phyloP scores from a whole-genome alignment of 2,888 invertebrate species.

The Acronicta psi region DNA sequence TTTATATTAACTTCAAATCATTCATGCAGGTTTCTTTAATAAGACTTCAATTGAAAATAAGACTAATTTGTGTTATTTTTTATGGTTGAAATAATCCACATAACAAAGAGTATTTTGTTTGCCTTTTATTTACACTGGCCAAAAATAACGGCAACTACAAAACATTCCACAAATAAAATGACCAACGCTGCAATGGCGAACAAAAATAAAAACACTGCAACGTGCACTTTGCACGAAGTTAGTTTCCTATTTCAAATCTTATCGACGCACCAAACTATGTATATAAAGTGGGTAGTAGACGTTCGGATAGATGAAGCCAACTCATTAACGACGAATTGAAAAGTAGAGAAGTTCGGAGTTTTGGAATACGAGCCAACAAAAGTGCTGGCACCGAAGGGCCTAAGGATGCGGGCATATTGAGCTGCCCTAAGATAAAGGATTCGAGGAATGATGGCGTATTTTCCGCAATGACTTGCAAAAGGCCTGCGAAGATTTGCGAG shows the following conservation, averaged over 20 bases:
- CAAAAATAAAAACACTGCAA: not conserved
- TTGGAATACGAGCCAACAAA: constrained; percentile 51
- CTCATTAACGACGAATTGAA: constrained; percentile 60
- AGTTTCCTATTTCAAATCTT: constrained; percentile 18
- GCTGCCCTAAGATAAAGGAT: constrained; percentile 49
- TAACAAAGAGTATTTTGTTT: too few relatives aligned
- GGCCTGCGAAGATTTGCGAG: constrained; percentile 34
- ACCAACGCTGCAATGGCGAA: too few relatives aligned
- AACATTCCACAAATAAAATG: too few relatives aligned
- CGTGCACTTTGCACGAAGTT: constrained; percentile 15
- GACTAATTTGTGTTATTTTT: too few relatives aligned
- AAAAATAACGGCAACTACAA: too few relatives aligned
- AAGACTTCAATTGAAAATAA: too few relatives aligned
- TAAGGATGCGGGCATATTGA: constrained; percentile 46
- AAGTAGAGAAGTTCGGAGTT: constrained; percentile 52
- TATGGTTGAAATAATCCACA: too few relatives aligned
- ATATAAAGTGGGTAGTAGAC: constrained; percentile 19
- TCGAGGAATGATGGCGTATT: constrained; percentile 36
- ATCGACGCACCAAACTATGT: constrained; percentile 27
- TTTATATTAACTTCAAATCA: too few relatives aligned
- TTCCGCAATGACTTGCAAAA: constrained; percentile 43
- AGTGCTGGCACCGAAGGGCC: constrained; percentile 38
- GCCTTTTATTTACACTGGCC: too few relatives aligned
- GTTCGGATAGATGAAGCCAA: constrained; percentile 45
- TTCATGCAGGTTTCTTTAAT: too few relatives aligned